Evolutionary conservation across 2,797 vertebrate species (phyloP), one percentile per base, ranked within the genome.

Genomic region (Acanthurus lineatus): DNA sequence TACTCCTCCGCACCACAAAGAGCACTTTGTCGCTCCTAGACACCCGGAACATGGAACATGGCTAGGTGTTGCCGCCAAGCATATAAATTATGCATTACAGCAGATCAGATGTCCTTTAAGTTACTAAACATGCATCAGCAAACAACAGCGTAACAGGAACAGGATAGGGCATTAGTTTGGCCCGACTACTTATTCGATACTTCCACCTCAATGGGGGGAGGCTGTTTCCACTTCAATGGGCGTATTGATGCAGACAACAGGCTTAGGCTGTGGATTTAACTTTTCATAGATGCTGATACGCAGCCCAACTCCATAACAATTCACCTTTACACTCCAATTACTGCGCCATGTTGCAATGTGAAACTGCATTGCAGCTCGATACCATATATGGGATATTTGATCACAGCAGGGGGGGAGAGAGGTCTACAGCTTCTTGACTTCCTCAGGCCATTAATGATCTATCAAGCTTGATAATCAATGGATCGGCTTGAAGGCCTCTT

Each of bases 51-150:
- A 76, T 35, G 52, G 86, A 70, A 84, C 81, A 49, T 35, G 83
- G 80, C 80, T 63, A 69, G 76, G 84, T 85, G 88, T 86, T 81
- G 83, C 86, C 75, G 58, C 80, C 82, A 83, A 88, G 83, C 53
- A 15, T 10, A 90, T 94, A 19, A 92, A 94, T 92, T 89, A 94
- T 94, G 90, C 87, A 93, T 8, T 1, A 45, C 61, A 4, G 77
- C 3, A 11, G 91, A 84, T 94, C 89, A 17, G 80, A 82, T 95
- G 91, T 90, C 91, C 80, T 28, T 81, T 6, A 32, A 90, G 86
- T 93, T 89, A 91, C 92, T 87, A 90, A 93, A 93, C 93, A 94
- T 84, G 88, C 92, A 92, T 83, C 92, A 85, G 91, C 88, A 91
- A 93, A 93, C 91, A 92, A 87, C 82, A 87, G 85, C 38, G 56